These are phyloP conservation scores for Shinisaurus crocodilurus DNA, from an alignment of 2,113 vertebrate species.

Conservation along the genomic window DNA sequence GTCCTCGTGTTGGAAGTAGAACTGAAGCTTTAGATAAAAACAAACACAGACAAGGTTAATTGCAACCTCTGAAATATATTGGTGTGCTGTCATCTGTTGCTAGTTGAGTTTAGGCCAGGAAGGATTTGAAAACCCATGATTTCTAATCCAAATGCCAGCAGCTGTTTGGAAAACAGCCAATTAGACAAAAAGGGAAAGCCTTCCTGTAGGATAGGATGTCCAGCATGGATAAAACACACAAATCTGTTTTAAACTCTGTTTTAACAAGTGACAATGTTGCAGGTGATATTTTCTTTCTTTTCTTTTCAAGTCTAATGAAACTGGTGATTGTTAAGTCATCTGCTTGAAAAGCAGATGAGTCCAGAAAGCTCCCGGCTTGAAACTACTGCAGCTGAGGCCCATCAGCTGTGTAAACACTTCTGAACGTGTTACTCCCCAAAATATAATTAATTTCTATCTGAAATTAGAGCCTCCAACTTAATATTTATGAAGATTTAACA, in stretches of 20 bases:
- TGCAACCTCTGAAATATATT: conserved; percentile 67
- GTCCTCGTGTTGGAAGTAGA: conserved; percentile 36
- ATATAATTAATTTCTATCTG: conserved; percentile 83
- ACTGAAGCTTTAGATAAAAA: conserved; percentile 59
- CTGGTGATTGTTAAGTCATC: conserved; percentile 77
- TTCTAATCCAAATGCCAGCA: conserved; percentile 67
- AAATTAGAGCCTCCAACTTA: conserved; percentile 74
- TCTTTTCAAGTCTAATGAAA: conserved; percentile 76
- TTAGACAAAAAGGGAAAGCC: conserved; percentile 45
- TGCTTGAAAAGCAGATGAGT: conserved; percentile 72
- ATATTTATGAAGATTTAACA: conserved; percentile 77
- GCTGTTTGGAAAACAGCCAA: conserved; percentile 55
- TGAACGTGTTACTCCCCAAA: conserved; percentile 83
- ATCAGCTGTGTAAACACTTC: conserved; percentile 85
- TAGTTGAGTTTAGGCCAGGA: conserved; percentile 66
- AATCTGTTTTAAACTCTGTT: conserved; percentile 63
- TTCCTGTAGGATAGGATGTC: conserved; percentile 55
- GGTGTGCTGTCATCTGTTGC: conserved; percentile 61
- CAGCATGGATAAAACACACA: conserved; percentile 58
- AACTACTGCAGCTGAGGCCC: conserved; percentile 78
- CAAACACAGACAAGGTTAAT: conserved; percentile 69
- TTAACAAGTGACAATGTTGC: conserved; percentile 77
- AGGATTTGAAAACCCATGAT: conserved; percentile 66
- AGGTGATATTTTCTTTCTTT: conserved; percentile 53
- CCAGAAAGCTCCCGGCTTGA: conserved; percentile 75